Conservation (phyloP, 1,140 invertebrate genomes). For the Nasonia vitripennis region DNA sequence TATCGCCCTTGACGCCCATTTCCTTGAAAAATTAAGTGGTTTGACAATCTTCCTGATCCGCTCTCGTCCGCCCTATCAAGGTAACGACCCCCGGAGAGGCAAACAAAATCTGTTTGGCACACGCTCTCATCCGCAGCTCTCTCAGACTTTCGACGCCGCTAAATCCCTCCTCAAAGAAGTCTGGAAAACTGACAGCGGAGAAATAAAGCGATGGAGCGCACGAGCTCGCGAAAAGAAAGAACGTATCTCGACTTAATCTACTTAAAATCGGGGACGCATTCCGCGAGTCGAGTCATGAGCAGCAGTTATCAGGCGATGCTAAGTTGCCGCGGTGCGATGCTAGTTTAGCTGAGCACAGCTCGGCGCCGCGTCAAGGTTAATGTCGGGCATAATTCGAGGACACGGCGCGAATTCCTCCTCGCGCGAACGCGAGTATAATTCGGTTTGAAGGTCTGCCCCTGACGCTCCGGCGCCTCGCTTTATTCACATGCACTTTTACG, state of each 20-base stretch:
- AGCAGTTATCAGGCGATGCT: neutral
- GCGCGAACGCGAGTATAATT: conserved; percentile 26
- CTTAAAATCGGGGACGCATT: conserved; percentile 33
- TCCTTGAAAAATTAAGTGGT: neutral
- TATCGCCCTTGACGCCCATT: neutral
- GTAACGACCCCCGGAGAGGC: neutral
- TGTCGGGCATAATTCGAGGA: conserved; percentile 46
- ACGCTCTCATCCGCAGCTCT: conserved; percentile 9
- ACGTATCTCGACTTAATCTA: conserved; percentile 13
- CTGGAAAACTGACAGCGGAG: conserved; percentile 10
- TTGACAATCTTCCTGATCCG: neutral
- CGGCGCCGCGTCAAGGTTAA: conserved; percentile 25
- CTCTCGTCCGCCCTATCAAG: too few relatives aligned
- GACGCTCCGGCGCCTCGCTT: neutral
- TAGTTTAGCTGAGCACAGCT: neutral
- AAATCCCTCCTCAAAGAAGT: conserved; percentile 45
- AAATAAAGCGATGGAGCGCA: conserved; percentile 30
- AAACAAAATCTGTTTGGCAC: neutral
- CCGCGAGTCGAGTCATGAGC: conserved; percentile 17
- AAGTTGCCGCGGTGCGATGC: too few relatives aligned
- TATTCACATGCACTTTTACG: conserved; percentile 10
- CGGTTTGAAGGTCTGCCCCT: neutral
- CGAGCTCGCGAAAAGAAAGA: neutral
- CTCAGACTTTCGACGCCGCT: neutral
- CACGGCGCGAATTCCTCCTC: conserved; percentile 5